Conservation (phyloP, 2,797 vertebrate species). For the Mormyrus hasselquistii region DNA sequence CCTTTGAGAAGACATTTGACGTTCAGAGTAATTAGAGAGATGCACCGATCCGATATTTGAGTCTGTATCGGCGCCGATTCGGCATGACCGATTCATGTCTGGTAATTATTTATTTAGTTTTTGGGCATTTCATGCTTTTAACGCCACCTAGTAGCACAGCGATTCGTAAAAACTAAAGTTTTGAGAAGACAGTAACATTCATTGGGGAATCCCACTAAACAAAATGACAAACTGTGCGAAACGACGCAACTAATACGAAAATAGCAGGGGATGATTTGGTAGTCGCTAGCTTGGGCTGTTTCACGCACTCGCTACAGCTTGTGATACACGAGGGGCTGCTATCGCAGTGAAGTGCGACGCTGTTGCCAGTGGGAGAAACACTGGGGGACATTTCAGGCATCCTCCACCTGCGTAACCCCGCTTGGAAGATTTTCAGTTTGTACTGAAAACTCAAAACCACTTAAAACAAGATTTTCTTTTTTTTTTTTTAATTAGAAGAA, state of each 20-base stretch:
- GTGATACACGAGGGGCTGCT: not conserved
- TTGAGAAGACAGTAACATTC: not conserved
- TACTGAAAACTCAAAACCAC: not conserved
- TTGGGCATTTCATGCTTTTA: not conserved
- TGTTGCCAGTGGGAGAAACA: not conserved
- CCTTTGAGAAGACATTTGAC: not conserved
- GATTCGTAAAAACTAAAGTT: not conserved
- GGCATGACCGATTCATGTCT: too few species aligned
- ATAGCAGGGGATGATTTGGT: not conserved
- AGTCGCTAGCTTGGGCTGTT: not conserved
- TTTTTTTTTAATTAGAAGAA: too few species aligned
- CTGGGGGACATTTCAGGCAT: not conserved
- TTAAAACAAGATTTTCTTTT: too few species aligned
- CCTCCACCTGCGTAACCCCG: not conserved
- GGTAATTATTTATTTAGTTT: too few species aligned
- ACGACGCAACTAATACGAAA: not conserved
- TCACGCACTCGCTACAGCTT: not conserved
- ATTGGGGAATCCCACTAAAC: not conserved
- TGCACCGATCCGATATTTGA: not conserved
- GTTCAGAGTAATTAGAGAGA: not conserved
- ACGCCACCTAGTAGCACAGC: not conserved
- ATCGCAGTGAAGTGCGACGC: not conserved
- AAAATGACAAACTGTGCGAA: not conserved
- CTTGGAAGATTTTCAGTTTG: not conserved
- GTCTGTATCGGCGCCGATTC: not conserved